A percentile compares a stretch with the other conserved stretches of the same genome.
phyloP scores from a whole-genome alignment of 2,113 vertebrate genomes.

The Cricetomys ansorgei region DNA sequence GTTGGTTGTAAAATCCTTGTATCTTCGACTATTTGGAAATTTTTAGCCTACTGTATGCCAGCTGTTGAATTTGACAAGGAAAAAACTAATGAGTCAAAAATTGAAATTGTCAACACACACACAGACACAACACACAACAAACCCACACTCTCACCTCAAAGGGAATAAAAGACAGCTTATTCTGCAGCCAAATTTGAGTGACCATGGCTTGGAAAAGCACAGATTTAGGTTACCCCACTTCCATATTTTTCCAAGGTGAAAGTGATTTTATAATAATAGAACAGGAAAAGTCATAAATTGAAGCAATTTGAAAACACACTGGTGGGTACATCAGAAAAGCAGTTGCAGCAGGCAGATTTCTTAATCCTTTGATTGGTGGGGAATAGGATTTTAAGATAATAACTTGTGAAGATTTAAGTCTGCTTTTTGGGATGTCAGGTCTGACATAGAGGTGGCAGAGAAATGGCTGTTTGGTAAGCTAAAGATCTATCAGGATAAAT shows the following conservation, averaged over 20 bases:
- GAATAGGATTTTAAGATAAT: neutral
- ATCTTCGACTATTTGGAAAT: neutral
- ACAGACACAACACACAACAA: neutral
- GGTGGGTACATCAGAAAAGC: neutral
- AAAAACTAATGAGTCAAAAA: slow-evolving; percentile 9
- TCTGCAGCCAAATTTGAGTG: neutral
- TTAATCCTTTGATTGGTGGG: neutral
- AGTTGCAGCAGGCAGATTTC: neutral
- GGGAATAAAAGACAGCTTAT: neutral
- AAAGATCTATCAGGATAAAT: neutral
- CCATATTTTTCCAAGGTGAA: neutral
- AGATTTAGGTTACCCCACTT: neutral
- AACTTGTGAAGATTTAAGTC: neutral
- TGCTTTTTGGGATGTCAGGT: neutral
- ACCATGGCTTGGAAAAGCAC: neutral
- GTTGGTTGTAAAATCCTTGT: neutral
- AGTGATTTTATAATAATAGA: neutral
- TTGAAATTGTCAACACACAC: neutral
- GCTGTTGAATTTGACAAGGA: neutral
- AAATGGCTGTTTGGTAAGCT: too few species aligned
- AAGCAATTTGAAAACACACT: neutral
- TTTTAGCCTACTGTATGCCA: neutral
- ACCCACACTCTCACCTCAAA: neutral
- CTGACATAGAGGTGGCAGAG: neutral
- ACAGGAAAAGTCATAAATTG: neutral